phyloP scores from a whole-genome alignment of 2,888 invertebrate species.

The Aspidiotus rigidus region DNA sequence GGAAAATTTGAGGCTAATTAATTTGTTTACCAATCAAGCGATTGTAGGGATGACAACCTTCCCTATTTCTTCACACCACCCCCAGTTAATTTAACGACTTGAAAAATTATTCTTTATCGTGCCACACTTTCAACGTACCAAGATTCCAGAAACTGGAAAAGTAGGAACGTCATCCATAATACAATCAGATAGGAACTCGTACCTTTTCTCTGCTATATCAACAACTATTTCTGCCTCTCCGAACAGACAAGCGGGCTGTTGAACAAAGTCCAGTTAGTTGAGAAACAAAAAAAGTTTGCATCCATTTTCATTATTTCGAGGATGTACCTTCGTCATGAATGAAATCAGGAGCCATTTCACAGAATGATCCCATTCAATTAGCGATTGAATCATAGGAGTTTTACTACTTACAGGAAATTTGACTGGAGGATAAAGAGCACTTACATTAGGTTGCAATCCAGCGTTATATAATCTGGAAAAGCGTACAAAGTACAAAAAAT shows the following conservation, averaged over 20 bases:
- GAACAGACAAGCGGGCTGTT: slow-evolving; percentile 47
- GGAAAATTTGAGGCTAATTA: too few species aligned
- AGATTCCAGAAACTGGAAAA: slow-evolving; percentile 92
- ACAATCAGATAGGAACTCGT: slow-evolving; percentile 72
- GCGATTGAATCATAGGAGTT: slow-evolving; percentile 80
- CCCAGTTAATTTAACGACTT: too few species aligned
- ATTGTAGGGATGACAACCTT: not conserved
- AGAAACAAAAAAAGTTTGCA: not conserved
- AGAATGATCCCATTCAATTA: slow-evolving; percentile 87
- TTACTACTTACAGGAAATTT: slow-evolving; percentile 82
- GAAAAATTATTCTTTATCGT: not conserved
- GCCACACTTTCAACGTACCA: slow-evolving; percentile 47
- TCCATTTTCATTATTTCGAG: not conserved
- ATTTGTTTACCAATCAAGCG: too few species aligned
- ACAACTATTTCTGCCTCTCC: slow-evolving; percentile 69
- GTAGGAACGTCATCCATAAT: slow-evolving; percentile 85
- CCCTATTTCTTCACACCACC: too few species aligned
- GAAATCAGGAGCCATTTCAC: slow-evolving; percentile 77
- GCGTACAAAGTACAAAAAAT: slow-evolving; percentile 13
- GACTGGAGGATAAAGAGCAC: slow-evolving; percentile 65
- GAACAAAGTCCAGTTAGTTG: not conserved
- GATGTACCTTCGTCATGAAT: slow-evolving; percentile 51
- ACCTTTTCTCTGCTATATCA: slow-evolving; percentile 61
- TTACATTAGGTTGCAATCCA: slow-evolving; percentile 66
- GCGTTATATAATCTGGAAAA: slow-evolving; percentile 59